A percentile compares a stretch with the other conserved stretches of the same genome.
phyloP scores from a whole-genome alignment of 2,888 invertebrate species.

The Brachypterus glaber region DNA sequence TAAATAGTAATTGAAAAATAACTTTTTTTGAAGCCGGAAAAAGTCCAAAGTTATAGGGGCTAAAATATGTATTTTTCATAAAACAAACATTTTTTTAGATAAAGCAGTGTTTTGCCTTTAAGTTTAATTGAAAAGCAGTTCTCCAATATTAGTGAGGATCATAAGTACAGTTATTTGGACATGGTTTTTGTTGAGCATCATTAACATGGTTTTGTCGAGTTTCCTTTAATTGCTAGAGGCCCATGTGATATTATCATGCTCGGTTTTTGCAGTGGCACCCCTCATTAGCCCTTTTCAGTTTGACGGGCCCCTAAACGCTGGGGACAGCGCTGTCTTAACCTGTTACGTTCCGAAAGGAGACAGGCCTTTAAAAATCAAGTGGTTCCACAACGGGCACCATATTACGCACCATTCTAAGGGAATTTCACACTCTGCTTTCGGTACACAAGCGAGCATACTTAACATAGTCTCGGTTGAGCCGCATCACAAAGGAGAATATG shows the following conservation, averaged over 20 bases:
- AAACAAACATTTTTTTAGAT: too few relatives aligned
- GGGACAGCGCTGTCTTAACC: constrained; percentile 60
- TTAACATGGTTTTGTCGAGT: constrained; percentile 12
- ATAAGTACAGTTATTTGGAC: too few relatives aligned
- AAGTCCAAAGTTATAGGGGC: too few relatives aligned
- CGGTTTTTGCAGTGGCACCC: constrained; percentile 46
- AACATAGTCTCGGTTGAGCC: constrained; percentile 65
- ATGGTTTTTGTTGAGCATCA: too few relatives aligned
- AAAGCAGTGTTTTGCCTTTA: too few relatives aligned
- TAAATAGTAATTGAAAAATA: too few relatives aligned
- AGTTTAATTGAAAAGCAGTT: too few relatives aligned
- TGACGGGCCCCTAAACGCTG: constrained; percentile 57
- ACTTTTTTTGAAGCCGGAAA: too few relatives aligned
- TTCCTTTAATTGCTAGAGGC: constrained; percentile 24
- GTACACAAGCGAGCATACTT: constrained; percentile 49
- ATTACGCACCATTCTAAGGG: constrained; percentile 34
- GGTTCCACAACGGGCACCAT: constrained; percentile 58
- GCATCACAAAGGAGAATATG: constrained; percentile 65
- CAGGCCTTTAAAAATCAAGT: constrained; percentile 58
- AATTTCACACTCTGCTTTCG: constrained; percentile 33
- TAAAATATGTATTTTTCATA: too few relatives aligned
- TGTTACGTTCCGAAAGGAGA: constrained; percentile 68
- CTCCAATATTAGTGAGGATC: too few relatives aligned
- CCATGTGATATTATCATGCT: constrained; percentile 25
- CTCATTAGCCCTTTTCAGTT: constrained; percentile 53